These are phyloP conservation scores for Siniperca obscura DNA, from an alignment of 2,797 vertebrate genomes.

Conservation along the genomic window DNA sequence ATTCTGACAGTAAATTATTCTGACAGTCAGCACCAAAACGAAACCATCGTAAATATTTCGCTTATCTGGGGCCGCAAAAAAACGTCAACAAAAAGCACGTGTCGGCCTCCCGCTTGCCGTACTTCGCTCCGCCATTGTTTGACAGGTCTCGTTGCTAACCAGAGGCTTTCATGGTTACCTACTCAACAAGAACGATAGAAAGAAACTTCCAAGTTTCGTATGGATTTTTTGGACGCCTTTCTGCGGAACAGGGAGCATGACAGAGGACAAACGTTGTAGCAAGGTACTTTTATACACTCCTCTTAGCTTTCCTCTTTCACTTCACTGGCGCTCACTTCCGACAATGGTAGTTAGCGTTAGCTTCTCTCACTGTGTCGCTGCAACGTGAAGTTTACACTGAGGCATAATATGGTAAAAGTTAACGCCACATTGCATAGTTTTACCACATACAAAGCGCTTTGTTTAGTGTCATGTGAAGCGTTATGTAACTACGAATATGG, in stretches of 20 bases:
- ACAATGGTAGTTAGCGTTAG: slow-evolving; percentile 48
- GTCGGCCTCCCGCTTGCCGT: slow-evolving; percentile 75
- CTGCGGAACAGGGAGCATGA: neutral
- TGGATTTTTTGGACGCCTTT: neutral
- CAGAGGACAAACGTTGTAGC: neutral
- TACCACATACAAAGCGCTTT: rapidly evolving
- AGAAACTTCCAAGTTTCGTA: neutral
- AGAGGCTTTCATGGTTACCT: slow-evolving; percentile 59
- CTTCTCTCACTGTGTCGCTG: neutral
- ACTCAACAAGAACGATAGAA: neutral
- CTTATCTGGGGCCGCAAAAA: neutral
- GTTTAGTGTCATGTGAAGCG: rapidly evolving
- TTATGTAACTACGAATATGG: neutral
- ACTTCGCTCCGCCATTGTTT: slow-evolving; percentile 73
- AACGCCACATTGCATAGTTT: rapidly evolving
- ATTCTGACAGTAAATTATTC: neutral
- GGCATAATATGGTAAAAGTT: neutral
- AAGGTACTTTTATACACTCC: slow-evolving; percentile 46
- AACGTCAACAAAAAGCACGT: slow-evolving; percentile 76
- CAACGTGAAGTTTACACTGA: neutral
- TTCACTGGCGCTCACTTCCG: slow-evolving; percentile 42
- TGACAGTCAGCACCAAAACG: neutral
- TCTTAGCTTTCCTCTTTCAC: neutral
- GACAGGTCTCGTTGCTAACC: slow-evolving; percentile 69
- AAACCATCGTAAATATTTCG: neutral